Percentiles rank a stretch among this genome's conserved stretches.
Evolutionary conservation across 2,888 invertebrate species (phyloP).

Genomic region (Ypsolopha sequella): DNA sequence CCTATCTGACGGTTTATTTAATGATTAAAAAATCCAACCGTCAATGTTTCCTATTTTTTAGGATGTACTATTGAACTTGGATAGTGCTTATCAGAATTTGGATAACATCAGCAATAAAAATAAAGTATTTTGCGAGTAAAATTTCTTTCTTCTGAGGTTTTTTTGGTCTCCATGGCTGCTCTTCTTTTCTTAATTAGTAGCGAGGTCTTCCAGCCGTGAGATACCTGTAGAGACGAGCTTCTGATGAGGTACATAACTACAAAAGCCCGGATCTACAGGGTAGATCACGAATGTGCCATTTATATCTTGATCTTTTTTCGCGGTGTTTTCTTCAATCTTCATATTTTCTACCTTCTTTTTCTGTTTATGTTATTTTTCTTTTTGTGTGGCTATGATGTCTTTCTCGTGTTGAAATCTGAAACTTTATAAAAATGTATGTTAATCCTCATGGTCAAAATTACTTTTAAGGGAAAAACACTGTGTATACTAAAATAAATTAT

Average conservation of each 20-base stretch:
- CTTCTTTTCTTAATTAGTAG: slow-evolving; percentile 50
- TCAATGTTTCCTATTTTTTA: too few relatives aligned
- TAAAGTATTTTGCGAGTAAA: slow-evolving; percentile 11
- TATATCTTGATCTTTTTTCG: slow-evolving; percentile 28
- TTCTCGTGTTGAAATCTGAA: too few relatives aligned
- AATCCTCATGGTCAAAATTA: too few relatives aligned
- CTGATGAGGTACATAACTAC: slow-evolving; percentile 94
- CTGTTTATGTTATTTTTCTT: not conserved
- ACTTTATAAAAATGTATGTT: too few relatives aligned
- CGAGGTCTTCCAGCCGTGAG: slow-evolving; percentile 96
- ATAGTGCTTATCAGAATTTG: too few relatives aligned
- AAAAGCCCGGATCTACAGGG: slow-evolving; percentile 99
- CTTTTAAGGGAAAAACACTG: too few relatives aligned
- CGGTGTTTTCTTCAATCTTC: slow-evolving; percentile 15
- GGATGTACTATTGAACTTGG: too few relatives aligned
- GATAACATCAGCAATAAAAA: too few relatives aligned
- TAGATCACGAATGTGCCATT: slow-evolving; percentile 96
- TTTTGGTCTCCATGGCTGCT: slow-evolving; percentile 1
- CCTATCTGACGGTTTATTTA: too few relatives aligned
- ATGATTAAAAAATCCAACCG: too few relatives aligned
- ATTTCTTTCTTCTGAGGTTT: slow-evolving; percentile 8
- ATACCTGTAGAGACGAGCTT: slow-evolving; percentile 99
- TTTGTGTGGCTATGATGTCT: too few relatives aligned
- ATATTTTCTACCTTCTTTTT: not conserved
- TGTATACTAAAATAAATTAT: too few relatives aligned